These are phyloP conservation scores for Eilema caniola DNA, from an alignment of 2,888 invertebrate species.

Conservation along the genomic window DNA sequence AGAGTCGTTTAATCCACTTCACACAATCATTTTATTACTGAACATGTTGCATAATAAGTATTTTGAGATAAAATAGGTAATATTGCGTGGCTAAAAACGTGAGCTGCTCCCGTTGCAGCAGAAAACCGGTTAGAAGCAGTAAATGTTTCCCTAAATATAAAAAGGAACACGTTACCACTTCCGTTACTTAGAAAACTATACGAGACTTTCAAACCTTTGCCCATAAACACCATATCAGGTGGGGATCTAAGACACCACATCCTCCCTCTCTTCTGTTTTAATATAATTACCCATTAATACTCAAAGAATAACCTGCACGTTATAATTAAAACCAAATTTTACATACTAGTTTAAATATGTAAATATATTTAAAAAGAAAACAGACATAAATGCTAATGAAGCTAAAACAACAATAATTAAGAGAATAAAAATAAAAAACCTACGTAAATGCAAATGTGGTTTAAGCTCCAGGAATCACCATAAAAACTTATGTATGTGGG, in stretches of 20 bases:
- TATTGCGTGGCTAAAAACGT: background rate
- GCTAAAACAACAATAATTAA: background rate
- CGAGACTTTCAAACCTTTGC: background rate
- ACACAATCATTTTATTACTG: background rate
- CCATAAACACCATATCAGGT: background rate
- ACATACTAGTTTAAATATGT: too few relatives aligned
- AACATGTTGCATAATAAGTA: too few relatives aligned
- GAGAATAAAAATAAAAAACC: background rate
- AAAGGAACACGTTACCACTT: background rate
- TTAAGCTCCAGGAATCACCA: background rate
- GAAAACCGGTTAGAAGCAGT: background rate
- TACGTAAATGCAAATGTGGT: background rate
- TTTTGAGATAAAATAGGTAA: background rate
- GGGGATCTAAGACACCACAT: background rate
- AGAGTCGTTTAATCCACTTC: background rate
- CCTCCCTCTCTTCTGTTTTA: background rate
- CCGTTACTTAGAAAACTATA: background rate
- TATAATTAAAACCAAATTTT: background rate
- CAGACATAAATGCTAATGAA: background rate
- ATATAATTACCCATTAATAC: background rate
- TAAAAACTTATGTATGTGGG: background rate
- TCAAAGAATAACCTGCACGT: background rate
- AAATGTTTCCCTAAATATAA: background rate
- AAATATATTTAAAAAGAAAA: background rate
- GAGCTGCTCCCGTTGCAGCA: background rate